Conservation (phyloP, 2,888 invertebrate species). For the Anthophora plumipes region DNA sequence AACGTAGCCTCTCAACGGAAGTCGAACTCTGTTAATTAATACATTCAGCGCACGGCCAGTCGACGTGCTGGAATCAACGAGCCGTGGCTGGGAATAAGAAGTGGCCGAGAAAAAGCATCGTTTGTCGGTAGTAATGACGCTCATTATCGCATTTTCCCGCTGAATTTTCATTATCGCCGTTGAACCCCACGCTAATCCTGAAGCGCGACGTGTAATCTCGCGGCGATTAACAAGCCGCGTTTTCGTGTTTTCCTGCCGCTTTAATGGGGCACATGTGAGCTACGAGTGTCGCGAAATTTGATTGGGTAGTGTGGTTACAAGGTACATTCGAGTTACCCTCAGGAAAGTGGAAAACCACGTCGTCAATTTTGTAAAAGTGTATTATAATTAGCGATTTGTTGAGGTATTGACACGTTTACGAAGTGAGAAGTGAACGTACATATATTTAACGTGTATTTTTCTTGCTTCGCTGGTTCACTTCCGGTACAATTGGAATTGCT, state of each 20-base stretch:
- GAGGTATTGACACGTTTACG: no score
- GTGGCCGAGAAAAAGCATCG: constrained; percentile 27
- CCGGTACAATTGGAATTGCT: no score
- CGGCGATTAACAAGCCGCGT: constrained; percentile 17
- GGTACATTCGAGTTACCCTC: no score
- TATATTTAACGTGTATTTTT: no score
- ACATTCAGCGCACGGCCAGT: background rate
- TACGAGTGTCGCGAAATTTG: background rate
- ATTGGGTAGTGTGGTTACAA: no score
- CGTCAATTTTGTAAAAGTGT: no score
- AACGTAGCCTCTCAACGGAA: constrained; percentile 9
- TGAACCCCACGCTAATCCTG: constrained; percentile 13
- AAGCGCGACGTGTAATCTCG: constrained; percentile 17
- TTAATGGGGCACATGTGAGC: background rate
- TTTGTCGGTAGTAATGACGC: constrained; percentile 43
- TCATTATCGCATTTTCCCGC: constrained; percentile 36
- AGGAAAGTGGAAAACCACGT: no score
- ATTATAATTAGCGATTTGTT: no score
- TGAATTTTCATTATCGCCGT: constrained; percentile 37
- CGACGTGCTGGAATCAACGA: background rate
- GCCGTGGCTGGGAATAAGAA: constrained; percentile 27
- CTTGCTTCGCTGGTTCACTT: no score
- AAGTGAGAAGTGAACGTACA: no score
- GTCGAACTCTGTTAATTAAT: constrained; percentile 43
- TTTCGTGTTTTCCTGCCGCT: constrained; percentile 2